A percentile compares a stretch with the other conserved stretches of the same genome.
phyloP scores from a whole-genome alignment of 2,888 invertebrate genomes.

The Podabrus alpinus region DNA sequence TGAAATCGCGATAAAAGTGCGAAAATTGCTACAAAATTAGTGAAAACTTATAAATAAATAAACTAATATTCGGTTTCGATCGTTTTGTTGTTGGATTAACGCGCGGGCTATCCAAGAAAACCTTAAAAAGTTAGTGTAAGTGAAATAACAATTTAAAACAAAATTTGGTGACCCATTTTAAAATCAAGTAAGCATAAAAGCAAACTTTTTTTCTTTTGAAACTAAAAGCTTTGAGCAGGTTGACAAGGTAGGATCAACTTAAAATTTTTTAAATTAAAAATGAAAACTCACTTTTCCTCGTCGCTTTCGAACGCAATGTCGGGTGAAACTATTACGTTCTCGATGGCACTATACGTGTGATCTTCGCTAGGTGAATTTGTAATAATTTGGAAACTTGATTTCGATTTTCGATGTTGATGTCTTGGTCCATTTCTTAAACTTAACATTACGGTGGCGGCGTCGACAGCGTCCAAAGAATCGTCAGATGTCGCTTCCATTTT shows the following conservation, averaged over 20 bases:
- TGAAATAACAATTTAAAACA: background rate
- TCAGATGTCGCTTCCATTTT: slow-evolving; percentile 47
- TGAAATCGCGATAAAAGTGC: background rate
- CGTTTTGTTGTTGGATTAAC: background rate
- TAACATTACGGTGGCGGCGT: slow-evolving; percentile 85
- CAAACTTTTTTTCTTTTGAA: background rate
- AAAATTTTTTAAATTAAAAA: background rate
- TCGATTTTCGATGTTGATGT: slow-evolving; percentile 46
- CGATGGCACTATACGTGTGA: slow-evolving; percentile 84
- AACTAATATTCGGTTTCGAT: background rate
- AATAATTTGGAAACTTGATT: slow-evolving; percentile 64
- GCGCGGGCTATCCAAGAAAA: background rate
- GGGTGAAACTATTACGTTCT: slow-evolving; percentile 52
- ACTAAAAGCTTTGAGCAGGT: background rate
- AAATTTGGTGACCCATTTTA: background rate
- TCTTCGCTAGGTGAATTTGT: slow-evolving; percentile 90
- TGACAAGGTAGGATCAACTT: background rate
- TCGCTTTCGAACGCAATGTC: slow-evolving; percentile 65
- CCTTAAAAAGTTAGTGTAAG: background rate
- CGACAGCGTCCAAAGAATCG: slow-evolving; percentile 74
- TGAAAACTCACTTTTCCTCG: slow-evolving; percentile 57
- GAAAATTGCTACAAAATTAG: background rate
- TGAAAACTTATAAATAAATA: background rate
- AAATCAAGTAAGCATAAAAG: background rate
- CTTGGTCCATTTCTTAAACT: slow-evolving; percentile 85